Evolutionary conservation across 2,888 invertebrate species (phyloP).

Genomic region (Euplagia quadripunctaria): DNA sequence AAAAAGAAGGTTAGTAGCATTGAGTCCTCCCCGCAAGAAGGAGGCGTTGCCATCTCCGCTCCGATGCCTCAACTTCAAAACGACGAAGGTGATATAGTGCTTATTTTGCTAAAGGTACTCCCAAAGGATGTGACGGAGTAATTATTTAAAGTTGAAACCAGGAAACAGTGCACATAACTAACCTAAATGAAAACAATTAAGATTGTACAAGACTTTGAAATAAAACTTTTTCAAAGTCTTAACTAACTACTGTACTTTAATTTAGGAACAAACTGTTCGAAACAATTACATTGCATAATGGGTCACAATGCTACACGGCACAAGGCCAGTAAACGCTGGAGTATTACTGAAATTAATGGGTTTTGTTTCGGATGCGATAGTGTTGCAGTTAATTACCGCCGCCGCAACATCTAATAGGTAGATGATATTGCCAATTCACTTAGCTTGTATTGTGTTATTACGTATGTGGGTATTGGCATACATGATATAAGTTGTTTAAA

Average conservation of each 20-base stretch:
- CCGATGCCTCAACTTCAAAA: no score
- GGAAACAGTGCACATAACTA: background rate
- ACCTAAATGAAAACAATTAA: background rate
- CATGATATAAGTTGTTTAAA: background rate
- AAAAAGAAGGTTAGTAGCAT: no score
- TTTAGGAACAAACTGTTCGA: background rate
- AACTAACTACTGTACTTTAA: background rate
- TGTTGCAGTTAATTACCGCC: conserved; percentile 50
- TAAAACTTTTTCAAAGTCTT: background rate
- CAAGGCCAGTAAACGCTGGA: conserved; percentile 7
- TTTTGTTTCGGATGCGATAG: conserved; percentile 38
- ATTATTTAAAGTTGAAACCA: background rate
- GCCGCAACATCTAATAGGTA: conserved; percentile 15
- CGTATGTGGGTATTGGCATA: background rate
- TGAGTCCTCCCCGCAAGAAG: no score
- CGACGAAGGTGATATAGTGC: background rate
- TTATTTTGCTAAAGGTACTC: background rate
- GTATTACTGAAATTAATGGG: conserved; percentile 56
- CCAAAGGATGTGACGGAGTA: background rate
- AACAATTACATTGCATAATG: background rate
- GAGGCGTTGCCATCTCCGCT: no score
- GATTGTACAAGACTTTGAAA: background rate
- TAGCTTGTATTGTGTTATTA: conserved; percentile 1
- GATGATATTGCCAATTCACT: conserved; percentile 14
- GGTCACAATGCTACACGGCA: background rate